Percentiles rank a stretch among this genome's conserved stretches.
Conservation (phyloP, 2,888 invertebrate genomes). For the Parapristionchus giblindavisi region DNA sequence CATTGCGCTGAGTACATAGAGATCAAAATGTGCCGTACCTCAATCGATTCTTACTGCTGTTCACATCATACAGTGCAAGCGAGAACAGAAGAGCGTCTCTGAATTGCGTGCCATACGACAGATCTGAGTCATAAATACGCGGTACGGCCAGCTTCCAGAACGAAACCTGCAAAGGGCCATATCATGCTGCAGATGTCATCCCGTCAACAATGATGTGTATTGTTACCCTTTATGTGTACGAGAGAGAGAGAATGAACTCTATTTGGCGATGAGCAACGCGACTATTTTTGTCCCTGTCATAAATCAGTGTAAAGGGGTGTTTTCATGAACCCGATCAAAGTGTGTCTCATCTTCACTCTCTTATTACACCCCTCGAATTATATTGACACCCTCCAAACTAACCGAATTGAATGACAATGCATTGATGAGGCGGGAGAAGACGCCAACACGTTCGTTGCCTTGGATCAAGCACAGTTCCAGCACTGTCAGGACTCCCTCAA, state of each 20-base stretch:
- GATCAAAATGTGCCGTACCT: no score
- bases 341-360: no score
- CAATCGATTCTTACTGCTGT: slow-evolving; percentile 59
- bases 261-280: no score
- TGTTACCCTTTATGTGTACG: not conserved
- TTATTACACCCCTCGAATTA: slow-evolving; percentile 15
- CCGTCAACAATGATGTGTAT: not conserved
- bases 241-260: no score
- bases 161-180: slow-evolving; percentile 42
- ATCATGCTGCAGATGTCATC: not conserved
- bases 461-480: slow-evolving; percentile 59
- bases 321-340: no score
- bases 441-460: slow-evolving; percentile 45
- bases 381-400: slow-evolving; percentile 26
- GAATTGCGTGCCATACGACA: slow-evolving; percentile 57
- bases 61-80: slow-evolving; percentile 63
- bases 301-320: no score
- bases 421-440: slow-evolving; percentile 55
- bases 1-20: no score
- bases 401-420: slow-evolving; percentile 61
- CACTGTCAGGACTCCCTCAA: slow-evolving; percentile 58
- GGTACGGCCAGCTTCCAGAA: slow-evolving; percentile 63
- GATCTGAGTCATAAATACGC: slow-evolving; percentile 60
- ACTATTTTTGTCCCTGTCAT: no score
- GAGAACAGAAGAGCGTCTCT: slow-evolving; percentile 61